Evolutionary conservation across 1,140 invertebrate species (phyloP).

Genomic region (Babylonia areolata): DNA sequence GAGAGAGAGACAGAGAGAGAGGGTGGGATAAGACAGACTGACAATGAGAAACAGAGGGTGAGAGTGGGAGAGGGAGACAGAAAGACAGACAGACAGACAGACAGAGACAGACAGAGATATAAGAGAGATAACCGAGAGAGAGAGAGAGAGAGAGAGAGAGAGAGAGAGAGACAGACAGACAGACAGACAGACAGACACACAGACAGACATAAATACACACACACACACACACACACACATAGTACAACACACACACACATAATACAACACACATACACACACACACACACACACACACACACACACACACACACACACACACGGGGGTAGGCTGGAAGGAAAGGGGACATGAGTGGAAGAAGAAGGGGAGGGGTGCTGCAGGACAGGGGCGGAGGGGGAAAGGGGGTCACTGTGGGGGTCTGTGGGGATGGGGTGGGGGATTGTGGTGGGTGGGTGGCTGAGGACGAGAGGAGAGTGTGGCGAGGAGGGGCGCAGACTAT

Average conservation of each 20-base stretch:
- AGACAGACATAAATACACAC: too few relatives aligned
- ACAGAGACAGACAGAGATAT: slow-evolving; percentile 4
- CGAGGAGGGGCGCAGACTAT: too few relatives aligned
- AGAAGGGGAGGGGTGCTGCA: not conserved
- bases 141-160: slow-evolving; percentile 16
- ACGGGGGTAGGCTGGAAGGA: too few relatives aligned
- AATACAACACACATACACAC: too few relatives aligned
- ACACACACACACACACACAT: too few relatives aligned
- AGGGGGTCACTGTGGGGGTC: not conserved
- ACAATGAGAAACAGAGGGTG: not conserved
- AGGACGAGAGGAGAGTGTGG: too few relatives aligned
- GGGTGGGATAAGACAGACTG: not conserved
- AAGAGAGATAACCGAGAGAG: not conserved
- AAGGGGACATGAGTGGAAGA: not conserved
- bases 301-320: not conserved
- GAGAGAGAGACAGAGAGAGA: not conserved
- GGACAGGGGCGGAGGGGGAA: not conserved
- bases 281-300: not conserved
- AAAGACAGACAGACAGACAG: not conserved
- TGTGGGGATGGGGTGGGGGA: too few relatives aligned
- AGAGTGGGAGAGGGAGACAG: too few relatives aligned
- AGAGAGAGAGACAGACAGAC: not conserved
- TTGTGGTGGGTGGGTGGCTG: too few relatives aligned
- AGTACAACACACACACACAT: too few relatives aligned
- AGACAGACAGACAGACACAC: too few relatives aligned